Evolutionary conservation across 2,113 vertebrate species (phyloP).

Genomic region (Hiodon tergisus): DNA sequence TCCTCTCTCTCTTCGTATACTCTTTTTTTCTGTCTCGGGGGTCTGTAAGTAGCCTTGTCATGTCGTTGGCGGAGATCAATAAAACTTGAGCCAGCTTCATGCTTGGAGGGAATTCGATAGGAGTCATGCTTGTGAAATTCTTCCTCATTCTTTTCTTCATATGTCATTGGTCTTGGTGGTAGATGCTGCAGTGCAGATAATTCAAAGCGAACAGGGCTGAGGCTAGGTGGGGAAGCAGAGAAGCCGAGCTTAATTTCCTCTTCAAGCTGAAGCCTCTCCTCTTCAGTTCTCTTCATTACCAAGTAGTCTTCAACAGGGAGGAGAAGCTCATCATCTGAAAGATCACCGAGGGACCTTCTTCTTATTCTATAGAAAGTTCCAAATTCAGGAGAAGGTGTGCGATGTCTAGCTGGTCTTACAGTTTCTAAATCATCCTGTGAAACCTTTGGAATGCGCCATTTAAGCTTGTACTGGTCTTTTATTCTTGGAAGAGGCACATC

Average conservation of each 20-base stretch:
- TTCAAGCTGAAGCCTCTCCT: conserved; percentile 87
- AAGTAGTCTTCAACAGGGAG: conserved; percentile 88
- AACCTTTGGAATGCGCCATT: conserved; percentile 78
- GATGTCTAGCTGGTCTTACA: conserved; percentile 86
- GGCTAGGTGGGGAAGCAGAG: conserved; percentile 88
- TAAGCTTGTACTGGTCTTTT: conserved; percentile 89
- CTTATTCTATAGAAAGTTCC: conserved; percentile 79
- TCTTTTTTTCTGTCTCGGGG: conserved; percentile 75
- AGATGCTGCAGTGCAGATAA: conserved; percentile 79
- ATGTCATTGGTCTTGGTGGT: conserved; percentile 61
- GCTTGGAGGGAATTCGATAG: conserved; percentile 84
- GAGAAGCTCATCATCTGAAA: conserved; percentile 90
- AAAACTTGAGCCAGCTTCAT: conserved; percentile 79
- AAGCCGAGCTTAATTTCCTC: conserved; percentile 89
- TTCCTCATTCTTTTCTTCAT: conserved; percentile 62
- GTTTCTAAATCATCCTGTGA: conserved; percentile 92
- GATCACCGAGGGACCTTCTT: conserved; percentile 83
- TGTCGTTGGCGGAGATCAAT: conserved; percentile 83
- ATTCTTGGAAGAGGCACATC: conserved; percentile 89
- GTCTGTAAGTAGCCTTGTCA: conserved; percentile 72
- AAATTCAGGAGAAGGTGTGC: conserved; percentile 79
- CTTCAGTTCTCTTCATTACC: conserved; percentile 90
- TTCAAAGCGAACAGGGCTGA: conserved; percentile 89
- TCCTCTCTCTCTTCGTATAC: conserved; percentile 86
- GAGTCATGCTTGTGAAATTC: conserved; percentile 70